Evolutionary conservation across 2,113 vertebrate genomes (phyloP).

Genomic region (Nyctibius bracteatus): DNA sequence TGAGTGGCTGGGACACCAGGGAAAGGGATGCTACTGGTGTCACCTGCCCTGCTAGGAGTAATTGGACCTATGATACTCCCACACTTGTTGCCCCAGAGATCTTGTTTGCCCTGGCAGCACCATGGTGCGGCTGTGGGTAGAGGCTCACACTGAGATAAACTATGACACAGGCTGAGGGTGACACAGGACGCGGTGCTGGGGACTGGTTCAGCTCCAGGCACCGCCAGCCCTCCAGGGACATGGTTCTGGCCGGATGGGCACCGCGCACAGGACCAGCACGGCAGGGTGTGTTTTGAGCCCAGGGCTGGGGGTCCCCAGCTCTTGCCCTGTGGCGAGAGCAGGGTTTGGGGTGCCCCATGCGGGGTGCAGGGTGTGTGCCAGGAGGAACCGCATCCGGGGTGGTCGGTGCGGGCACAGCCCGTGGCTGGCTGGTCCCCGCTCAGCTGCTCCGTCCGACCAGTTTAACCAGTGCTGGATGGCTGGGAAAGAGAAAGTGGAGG

Average conservation of each 20-base stretch:
- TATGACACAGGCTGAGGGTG: neutral
- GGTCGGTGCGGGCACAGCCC: neutral
- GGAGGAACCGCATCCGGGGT: neutral
- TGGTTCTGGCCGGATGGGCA: rapidly evolving
- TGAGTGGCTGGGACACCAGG: neutral
- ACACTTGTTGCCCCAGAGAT: neutral
- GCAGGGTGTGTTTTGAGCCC: neutral
- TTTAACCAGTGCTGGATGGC: neutral
- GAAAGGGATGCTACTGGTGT: neutral
- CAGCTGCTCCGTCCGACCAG: neutral
- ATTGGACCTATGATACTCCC: neutral
- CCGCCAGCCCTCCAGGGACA: neutral
- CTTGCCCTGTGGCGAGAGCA: neutral
- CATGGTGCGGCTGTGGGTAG: neutral
- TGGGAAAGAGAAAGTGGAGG: neutral
- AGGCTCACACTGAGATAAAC: neutral
- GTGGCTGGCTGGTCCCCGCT: neutral
- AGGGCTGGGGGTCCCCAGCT: too few species aligned
- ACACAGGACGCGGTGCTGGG: neutral
- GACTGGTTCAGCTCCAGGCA: neutral
- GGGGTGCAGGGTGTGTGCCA: too few species aligned
- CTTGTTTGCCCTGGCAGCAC: neutral
- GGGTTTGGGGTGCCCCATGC: neutral
- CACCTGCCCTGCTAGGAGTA: neutral
- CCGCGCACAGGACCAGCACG: rapidly evolving